Evolutionary conservation across 2,888 invertebrate genomes (phyloP), one percentile per base, ranked within the genome.

Genomic region (Ecliptopera silaceata): DNA sequence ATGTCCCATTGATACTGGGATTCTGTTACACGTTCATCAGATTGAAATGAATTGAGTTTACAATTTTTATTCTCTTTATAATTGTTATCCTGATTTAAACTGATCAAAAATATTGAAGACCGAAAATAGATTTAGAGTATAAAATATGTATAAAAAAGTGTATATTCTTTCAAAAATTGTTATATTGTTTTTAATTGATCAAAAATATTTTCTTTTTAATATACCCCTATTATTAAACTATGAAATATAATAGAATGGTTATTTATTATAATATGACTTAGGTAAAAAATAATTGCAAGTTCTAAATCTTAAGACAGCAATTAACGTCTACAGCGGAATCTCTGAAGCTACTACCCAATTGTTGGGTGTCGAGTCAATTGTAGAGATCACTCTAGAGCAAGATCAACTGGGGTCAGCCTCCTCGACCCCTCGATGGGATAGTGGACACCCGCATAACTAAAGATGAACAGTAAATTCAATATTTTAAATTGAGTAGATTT

Each of bases 401-500:
- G 69, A 65, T 72, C 70, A 70, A 64, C 68, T 45, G 71, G 69
- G 74, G 71, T 70, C 74, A 68, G 64, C 45, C 44, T 61, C 78
- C 74, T 73, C 82, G 66, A 66, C 85, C 84, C 75, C 79, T 73
- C 77, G 79, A 82, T 82, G 74, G 74, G 77, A 79, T 77, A 78
- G 82, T 79, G 82, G 82, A 82, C 85, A 86, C 90, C 89, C 89
- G 89, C 90, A 89, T 87, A 73, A 69, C 70, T 69, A 66, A 69
- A 60, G 59, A 72, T 65, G 50, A 49, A 70, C 69, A 75, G 48
- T 81, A 80, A 82, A 82, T 79, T 77, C 75, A 77, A 77, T 79
- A 75, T 75, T 74, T 67, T 64, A 76, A 78, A 77, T 81, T 78
- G 75, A 80, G 79, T 75, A 72, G 74, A 75, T 73, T 76, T 77